phyloP scores from a whole-genome alignment of 2,113 vertebrate genomes.

The Bolborhynchus lineola region DNA sequence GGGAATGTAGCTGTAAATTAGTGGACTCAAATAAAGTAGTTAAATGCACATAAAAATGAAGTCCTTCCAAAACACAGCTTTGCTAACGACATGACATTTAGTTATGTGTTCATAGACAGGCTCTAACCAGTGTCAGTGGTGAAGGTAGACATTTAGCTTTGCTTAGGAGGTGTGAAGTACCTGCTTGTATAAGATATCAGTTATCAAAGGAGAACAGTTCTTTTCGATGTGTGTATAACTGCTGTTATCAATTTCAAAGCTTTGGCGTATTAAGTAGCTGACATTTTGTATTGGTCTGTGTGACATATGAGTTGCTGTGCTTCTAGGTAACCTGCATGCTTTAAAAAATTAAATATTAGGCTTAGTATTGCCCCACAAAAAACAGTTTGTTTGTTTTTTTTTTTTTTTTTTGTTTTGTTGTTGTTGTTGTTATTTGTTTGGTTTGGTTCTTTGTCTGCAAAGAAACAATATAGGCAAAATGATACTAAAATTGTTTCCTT shows the following conservation, averaged over 20 bases:
- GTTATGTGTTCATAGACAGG: background rate
- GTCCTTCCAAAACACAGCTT: background rate
- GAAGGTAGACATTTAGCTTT: background rate
- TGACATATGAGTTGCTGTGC: background rate
- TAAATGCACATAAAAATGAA: slow-evolving; percentile 5
- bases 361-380: background rate
- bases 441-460: background rate
- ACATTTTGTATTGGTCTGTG: background rate
- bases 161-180: background rate
- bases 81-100: background rate
- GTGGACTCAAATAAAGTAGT: slow-evolving; percentile 19
- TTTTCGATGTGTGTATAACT: background rate
- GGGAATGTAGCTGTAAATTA: background rate
- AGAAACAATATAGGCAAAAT: background rate
- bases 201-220: background rate
- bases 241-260: background rate
- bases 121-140: background rate
- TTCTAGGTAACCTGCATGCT: background rate
- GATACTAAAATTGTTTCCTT: background rate
- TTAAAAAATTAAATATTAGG: background rate
- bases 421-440: background rate
- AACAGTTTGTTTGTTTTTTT: no score
- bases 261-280: background rate
- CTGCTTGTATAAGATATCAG: background rate
- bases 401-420: no score